These are phyloP conservation scores for Xylocopa sonorina DNA, from an alignment of 1,140 invertebrate species.

Conservation along the genomic window DNA sequence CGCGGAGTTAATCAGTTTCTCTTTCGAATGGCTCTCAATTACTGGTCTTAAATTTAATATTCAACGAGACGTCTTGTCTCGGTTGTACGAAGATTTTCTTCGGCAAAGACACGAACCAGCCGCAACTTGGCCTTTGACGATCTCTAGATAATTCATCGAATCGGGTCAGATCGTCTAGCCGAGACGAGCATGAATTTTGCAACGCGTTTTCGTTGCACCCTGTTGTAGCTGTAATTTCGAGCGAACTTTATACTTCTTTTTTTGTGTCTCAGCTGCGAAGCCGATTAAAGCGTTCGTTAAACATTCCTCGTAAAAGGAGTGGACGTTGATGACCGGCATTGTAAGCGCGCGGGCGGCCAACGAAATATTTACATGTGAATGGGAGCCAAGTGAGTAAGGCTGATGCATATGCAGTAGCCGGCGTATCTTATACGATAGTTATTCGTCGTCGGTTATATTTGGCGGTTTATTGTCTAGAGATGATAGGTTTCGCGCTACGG, in stretches of 20 bases:
- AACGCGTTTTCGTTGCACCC: neutral
- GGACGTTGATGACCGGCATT: neutral
- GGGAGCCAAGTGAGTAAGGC: neutral
- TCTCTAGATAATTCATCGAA: too few species aligned
- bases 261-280: too few species aligned
- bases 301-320: neutral
- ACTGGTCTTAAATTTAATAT: too few species aligned
- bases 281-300: neutral
- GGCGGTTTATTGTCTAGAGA: slow-evolving; percentile 20
- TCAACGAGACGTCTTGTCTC: too few species aligned
- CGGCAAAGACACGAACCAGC: too few species aligned
- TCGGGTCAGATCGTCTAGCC: too few species aligned
- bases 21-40: too few species aligned
- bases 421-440: slow-evolving; percentile 19
- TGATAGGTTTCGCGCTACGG: slow-evolving; percentile 1
- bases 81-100: too few species aligned
- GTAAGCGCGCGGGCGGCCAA: neutral
- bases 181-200: neutral
- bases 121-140: too few species aligned
- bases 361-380: slow-evolving; percentile 42
- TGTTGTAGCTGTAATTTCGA: neutral
- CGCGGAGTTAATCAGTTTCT: too few species aligned
- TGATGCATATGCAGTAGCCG: slow-evolving; percentile 38
- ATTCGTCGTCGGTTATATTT: slow-evolving; percentile 26
- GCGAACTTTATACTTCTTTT: neutral